Evolutionary conservation across 92 coral and sea anemone genomes (phyloP), one percentile per base, ranked within the genome.

Genomic region (Isaurus tuberculatus): DNA sequence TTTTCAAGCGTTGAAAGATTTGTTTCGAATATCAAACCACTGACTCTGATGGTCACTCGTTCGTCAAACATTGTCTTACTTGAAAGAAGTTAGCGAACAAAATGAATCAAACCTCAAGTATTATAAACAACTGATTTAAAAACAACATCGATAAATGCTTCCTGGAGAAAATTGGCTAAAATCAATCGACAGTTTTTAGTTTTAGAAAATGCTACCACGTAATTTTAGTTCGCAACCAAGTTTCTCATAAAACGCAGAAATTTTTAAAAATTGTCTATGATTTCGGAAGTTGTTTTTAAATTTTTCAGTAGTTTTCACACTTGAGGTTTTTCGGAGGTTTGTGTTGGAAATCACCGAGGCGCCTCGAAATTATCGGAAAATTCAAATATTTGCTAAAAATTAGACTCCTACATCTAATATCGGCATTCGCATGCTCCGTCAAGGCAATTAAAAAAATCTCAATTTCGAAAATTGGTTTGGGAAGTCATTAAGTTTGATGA

Each of bases 21-120:
- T 25, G 98, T 95, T 73, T 95, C 98, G 77, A 89, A 95, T n/a
- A 91, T 89, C 92, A 94, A 89, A 20, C 98, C 98, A 81, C 98
- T 95, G 27, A 95, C 92, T 86, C 91, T 94, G 87, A 95, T 95
- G 68, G 92, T 92, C 14, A 95, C 97, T 55, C 98, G 98, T 40
- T 92, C 92, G 85, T 89, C 93, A 83, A 65, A 89, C 79, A 91
- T 79, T 70, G 78, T 49, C 43, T 26, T 0, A 49, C 32, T 10
- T 0, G 33, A 27, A 2, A 23, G 34, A 44, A 26, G 40, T 72
- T 55, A 14, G 14, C 27, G 27, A 42, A 40, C 55, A 20, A 27
- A 63, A n/a, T 40, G 30, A 44, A 11, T 28, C 43, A 72, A 36
- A 19, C 44, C 5, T 2, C 17, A 14, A 44, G 14, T 3, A 8